phyloP scores from a whole-genome alignment of 2,113 vertebrate species.

The Psilopogon haemacephalus region DNA sequence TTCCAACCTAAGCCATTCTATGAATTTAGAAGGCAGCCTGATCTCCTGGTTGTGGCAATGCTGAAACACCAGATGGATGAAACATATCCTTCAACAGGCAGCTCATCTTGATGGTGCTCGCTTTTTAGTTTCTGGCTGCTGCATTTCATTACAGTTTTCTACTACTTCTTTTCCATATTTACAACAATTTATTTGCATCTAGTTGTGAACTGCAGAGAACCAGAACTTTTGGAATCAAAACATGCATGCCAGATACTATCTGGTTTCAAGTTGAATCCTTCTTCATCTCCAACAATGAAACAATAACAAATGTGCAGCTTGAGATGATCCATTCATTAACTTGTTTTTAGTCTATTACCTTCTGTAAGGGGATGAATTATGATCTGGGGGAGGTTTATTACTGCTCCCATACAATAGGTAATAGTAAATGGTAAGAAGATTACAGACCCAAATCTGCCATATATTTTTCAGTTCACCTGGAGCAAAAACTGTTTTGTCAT shows the following conservation, averaged over 20 bases:
- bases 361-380: neutral
- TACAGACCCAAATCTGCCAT: neutral
- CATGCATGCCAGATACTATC: neutral
- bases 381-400: neutral
- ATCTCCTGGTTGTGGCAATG: neutral
- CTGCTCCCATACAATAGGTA: neutral
- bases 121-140: neutral
- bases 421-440: neutral
- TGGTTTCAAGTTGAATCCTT: neutral
- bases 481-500: neutral
- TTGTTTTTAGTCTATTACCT: conserved; percentile 16
- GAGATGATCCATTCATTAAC: neutral
- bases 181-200: neutral
- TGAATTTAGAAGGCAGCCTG: neutral
- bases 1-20: neutral
- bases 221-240: neutral
- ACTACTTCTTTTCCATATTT: neutral
- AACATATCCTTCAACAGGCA: neutral
- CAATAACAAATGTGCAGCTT: neutral
- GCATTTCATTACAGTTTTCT: neutral
- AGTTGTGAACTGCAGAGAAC: neutral
- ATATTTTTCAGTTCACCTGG: neutral
- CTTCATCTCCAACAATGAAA: conserved; percentile 19
- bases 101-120: neutral
- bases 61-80: rapidly evolving